Evolutionary conservation across 1,140 invertebrate species (phyloP).

Genomic region (Tigriopus japonicus): DNA sequence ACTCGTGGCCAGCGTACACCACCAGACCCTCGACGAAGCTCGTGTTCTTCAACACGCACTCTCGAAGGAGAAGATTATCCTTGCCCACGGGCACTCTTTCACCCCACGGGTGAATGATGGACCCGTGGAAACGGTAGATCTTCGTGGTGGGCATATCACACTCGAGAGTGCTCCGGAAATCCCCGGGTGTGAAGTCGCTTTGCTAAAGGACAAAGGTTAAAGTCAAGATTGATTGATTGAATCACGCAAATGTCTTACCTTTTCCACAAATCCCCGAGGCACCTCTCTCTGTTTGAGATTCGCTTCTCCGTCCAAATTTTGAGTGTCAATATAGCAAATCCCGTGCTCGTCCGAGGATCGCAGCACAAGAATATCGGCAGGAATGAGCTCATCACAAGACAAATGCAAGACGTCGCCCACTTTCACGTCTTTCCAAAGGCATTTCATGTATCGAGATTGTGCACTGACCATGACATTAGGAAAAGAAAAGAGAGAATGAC

Average conservation of each 20-base stretch:
- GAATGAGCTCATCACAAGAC: constrained; percentile 87
- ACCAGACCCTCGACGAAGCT: constrained; percentile 89
- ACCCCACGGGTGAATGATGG: constrained; percentile 47
- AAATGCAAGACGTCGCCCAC: constrained; percentile 91
- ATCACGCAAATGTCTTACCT: constrained; percentile 26
- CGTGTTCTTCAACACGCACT: constrained; percentile 82
- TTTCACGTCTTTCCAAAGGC: constrained; percentile 65
- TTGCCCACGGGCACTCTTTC: constrained; percentile 62
- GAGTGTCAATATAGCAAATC: constrained; percentile 63
- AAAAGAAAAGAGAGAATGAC: not conserved
- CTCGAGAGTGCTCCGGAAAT: constrained; percentile 64
- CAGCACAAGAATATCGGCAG: constrained; percentile 80
- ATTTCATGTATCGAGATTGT: constrained; percentile 57
- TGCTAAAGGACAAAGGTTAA: constrained; percentile 34
- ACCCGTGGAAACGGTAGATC: constrained; percentile 81
- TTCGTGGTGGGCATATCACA: constrained; percentile 84
- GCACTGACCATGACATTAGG: constrained; percentile 39
- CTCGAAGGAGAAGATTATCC: constrained; percentile 79
- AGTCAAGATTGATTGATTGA: not conserved
- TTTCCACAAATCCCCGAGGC: constrained; percentile 42
- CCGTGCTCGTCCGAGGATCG: constrained; percentile 76
- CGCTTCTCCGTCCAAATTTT: constrained; percentile 94
- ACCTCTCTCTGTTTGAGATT: constrained; percentile 91
- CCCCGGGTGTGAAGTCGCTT: constrained; percentile 49
- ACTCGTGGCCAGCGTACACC: constrained; percentile 91